Evolutionary conservation across 1,140 invertebrate species (phyloP), one percentile per base, ranked within the genome.

Genomic region (Cecropterus lyciades): DNA sequence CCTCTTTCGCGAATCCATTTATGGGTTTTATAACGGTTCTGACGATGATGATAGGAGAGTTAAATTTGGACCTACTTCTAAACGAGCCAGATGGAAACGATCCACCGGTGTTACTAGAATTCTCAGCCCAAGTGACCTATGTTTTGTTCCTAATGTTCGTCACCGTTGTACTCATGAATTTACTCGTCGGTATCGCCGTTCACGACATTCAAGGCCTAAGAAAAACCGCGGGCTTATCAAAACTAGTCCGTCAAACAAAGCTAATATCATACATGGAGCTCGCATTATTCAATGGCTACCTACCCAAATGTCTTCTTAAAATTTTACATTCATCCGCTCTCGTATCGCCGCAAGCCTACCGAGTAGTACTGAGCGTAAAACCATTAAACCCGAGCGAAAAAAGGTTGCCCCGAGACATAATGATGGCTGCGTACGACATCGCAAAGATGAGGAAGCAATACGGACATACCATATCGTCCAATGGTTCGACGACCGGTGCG

Each of bases 21-120:
- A 95, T 95, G 82, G 95, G 95, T 14, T 94, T 97, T 37, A 96
- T 97, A 33, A 97, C 97, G 4, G 96, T 97, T 0, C 83, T 97
- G 42, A 96, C 97, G 0, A 97, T 98, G 96, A 98, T 98, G 97
- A 97, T 97, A 1, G 97, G 97, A 0, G 97, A 98, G 73, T 72
- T 95, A 10, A 95, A 95, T 71, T 93, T 95, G 62, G 94, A 95
- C 71, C 91, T 93, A 20, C 78, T 95, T 1, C 89, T 94, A n/a
- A 94, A 93, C 62, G 93, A 94, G 48, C 87, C 93, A 27, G 88
- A 86, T 30, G 71, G 84, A 27, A 85, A 90, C 30, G 87, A 89
- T 57, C 84, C 87, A 13, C 84, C 83, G 0, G 77, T 91, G 3
- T 65, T 87, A 27, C 73, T 92, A 14, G 94, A 94, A 1, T 89